Evolutionary conservation across 2,113 vertebrate species (phyloP).

Genomic region (Tamias sibiricus): DNA sequence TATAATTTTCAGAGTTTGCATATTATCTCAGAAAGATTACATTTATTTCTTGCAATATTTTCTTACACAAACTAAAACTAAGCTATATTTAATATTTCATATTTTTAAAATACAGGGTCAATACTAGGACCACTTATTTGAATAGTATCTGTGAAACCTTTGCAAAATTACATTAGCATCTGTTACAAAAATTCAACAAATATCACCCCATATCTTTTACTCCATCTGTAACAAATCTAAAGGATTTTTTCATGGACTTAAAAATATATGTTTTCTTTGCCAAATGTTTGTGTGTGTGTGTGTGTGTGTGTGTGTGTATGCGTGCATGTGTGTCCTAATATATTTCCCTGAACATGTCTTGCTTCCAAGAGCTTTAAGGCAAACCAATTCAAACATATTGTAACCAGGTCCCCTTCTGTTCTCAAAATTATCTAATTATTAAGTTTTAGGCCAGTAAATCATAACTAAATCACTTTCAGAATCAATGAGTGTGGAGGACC

Average conservation of each 20-base stretch:
- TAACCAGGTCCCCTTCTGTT: not conserved
- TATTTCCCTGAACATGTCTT: conserved; percentile 27
- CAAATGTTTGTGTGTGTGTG: not conserved
- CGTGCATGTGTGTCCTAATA: not conserved
- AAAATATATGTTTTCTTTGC: conserved; percentile 26
- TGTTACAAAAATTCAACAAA: conserved; percentile 21
- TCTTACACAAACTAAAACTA: not conserved
- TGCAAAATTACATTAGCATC: conserved; percentile 32
- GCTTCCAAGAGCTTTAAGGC: conserved; percentile 40
- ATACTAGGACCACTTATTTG: not conserved
- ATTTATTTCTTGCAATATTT: conserved; percentile 3
- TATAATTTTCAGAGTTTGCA: not conserved
- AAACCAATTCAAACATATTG: conserved; percentile 31
- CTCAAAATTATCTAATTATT: not conserved
- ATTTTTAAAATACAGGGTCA: not conserved
- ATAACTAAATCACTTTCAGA: not conserved
- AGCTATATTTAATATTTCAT: not conserved
- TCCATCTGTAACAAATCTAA: not conserved
- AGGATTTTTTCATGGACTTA: not conserved
- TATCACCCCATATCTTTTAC: not conserved
- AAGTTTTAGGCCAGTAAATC: not conserved
- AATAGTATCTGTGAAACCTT: not conserved
- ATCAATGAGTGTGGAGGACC: not conserved
- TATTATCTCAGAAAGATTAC: not conserved
- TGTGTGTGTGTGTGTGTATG: not conserved